Evolutionary conservation across 2,888 invertebrate genomes (phyloP), one percentile per base, ranked within the genome.

Genomic region (Watsonalla binaria): DNA sequence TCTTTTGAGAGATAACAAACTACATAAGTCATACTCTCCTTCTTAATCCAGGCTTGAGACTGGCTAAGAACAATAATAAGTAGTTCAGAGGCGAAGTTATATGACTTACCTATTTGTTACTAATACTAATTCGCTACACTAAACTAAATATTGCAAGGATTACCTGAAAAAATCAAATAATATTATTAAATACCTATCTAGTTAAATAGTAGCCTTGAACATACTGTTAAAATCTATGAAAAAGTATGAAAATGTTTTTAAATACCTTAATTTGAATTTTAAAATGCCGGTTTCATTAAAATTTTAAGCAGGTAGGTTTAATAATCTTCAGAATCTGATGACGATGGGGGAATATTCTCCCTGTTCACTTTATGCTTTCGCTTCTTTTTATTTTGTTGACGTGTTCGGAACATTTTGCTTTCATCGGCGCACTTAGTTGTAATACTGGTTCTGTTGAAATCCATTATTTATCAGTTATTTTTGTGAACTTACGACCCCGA

Each of bases 351-450:
- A 51, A 73, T 57, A 53, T 78, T 79, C 55, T 78, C 78, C 50
- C 65, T 63, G 51, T 69, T 66, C 35, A 60, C 58, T 54, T 62
- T 66, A 45, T 45, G 54, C 9, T 57, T 62, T 13, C 62, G 62
- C 53, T 66, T 80, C 33, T 64, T 76, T 62, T 68, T 70, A 47
- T 76, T 76, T 15, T 66, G 61, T 54, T 74, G 67, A 5, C 81
- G 74, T 47, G 70, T 79, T 33, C 87, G 88, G 47, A 80, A 79
- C 92, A 92, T 92, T 78, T 93, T 93, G 61, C 92, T 92, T 72
- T 93, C 93, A 66, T 93, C 93, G 0, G 92, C 92, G 65, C 92
- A 93, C 74, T 93, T 93, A 0, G 92, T 92, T 24, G 92, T 92
- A n/a, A 93, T 93, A n/a, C 90, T 89, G 13, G 84, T 87, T 51